phyloP scores from a whole-genome alignment of 2,113 vertebrate genomes.

The Pandion haliaetus region DNA sequence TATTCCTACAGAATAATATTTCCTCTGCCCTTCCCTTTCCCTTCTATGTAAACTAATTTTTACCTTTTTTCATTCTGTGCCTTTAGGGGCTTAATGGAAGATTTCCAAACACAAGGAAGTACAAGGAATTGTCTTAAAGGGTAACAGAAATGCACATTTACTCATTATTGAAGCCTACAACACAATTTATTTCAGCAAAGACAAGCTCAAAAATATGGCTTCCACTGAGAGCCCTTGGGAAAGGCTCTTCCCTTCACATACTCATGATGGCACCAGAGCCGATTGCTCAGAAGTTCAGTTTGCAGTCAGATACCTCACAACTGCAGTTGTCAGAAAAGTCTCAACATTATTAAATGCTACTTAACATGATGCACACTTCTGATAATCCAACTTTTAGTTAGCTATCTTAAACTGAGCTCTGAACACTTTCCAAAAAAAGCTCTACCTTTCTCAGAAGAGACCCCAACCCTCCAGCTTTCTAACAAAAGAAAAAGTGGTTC shows the following conservation, averaged over 20 bases:
- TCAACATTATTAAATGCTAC: background rate
- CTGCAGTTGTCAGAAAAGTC: background rate
- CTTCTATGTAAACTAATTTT: background rate
- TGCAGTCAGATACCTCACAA: background rate
- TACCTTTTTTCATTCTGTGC: background rate
- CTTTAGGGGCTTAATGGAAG: background rate
- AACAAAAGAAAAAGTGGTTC: background rate
- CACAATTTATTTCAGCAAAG: background rate
- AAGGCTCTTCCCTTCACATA: background rate
- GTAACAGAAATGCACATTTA: background rate
- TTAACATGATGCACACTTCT: rapidly evolving
- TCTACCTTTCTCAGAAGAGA: background rate
- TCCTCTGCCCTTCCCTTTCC: background rate
- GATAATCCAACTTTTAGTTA: background rate
- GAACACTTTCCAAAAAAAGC: background rate
- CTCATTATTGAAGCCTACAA: background rate
- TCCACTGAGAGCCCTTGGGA: background rate
- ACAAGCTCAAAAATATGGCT: background rate
- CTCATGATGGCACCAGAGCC: slow-evolving; percentile 36
- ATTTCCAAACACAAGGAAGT: background rate
- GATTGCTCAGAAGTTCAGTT: background rate
- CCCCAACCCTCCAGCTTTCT: background rate
- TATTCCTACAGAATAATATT: background rate
- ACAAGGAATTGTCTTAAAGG: background rate
- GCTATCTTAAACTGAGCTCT: background rate